These are phyloP conservation scores for Eilema sororculum DNA, from an alignment of 2,888 invertebrate species.

Conservation along the genomic window DNA sequence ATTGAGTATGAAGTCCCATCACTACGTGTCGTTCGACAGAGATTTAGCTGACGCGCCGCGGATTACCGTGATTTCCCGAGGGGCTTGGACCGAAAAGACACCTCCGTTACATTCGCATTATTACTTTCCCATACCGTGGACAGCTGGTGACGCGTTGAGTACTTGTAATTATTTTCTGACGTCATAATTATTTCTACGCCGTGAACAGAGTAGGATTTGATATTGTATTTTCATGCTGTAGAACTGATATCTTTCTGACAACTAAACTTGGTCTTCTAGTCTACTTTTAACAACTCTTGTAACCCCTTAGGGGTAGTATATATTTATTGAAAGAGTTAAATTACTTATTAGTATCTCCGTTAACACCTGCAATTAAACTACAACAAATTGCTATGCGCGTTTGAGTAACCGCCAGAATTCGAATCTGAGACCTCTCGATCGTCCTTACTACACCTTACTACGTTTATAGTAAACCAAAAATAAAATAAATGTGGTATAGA, in stretches of 20 bases:
- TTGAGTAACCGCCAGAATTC: no score
- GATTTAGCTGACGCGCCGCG: conserved; percentile 78
- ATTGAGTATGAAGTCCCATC: conserved; percentile 44
- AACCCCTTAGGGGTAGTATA: no score
- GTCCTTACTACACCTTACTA: no score
- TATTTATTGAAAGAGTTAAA: no score
- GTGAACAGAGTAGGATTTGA: conserved; percentile 1
- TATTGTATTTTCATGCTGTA: not conserved
- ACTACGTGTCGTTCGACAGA: conserved; percentile 70
- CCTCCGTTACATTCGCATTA: conserved; percentile 81
- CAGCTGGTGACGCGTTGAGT: conserved; percentile 64
- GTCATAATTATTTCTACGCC: conserved; percentile 53
- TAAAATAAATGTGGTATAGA: no score
- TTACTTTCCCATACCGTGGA: conserved; percentile 81
- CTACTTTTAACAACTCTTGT: no score
- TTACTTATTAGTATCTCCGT: no score
- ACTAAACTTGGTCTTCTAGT: not conserved
- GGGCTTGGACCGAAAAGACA: conserved; percentile 84
- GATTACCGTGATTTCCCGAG: conserved; percentile 86
- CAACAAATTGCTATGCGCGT: no score
- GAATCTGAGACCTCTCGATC: no score
- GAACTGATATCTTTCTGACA: not conserved
- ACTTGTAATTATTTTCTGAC: conserved; percentile 77
- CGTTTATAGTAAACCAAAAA: no score
- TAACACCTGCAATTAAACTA: no score